These are phyloP conservation scores for Thaleichthys pacificus DNA, from an alignment of 2,797 vertebrate genomes.

Conservation along the genomic window DNA sequence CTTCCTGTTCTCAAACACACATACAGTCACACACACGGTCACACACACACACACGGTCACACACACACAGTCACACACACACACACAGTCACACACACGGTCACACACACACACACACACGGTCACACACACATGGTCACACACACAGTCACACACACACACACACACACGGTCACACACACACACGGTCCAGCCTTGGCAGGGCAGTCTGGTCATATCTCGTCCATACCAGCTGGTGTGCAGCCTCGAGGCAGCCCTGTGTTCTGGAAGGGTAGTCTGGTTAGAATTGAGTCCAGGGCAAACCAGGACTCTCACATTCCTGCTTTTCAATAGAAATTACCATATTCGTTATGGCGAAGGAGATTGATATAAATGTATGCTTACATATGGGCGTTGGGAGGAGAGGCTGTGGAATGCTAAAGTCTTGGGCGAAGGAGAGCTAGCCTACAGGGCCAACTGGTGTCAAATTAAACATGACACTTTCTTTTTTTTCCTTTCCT, in stretches of 20 bases:
- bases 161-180: neutral
- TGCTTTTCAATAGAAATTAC: constrained; percentile 65
- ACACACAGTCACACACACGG: constrained; percentile 18
- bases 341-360: constrained; percentile 53
- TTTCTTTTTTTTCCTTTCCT: constrained; percentile 25
- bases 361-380: constrained; percentile 57
- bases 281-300: constrained; percentile 64
- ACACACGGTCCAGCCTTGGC: constrained; percentile 50
- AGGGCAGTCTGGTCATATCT: constrained; percentile 45
- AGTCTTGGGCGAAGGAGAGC: constrained; percentile 48
- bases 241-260: constrained; percentile 56
- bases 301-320: constrained; percentile 63
- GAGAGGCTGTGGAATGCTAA: constrained; percentile 43
- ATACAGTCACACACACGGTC: neutral
- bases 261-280: constrained; percentile 49
- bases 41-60: neutral
- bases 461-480: constrained; percentile 58
- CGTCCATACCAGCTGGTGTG: constrained; percentile 59
- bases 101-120: constrained; percentile 8
- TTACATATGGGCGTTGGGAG: constrained; percentile 50
- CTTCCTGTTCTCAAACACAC: constrained; percentile 43
- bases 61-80: neutral
- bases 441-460: constrained; percentile 38
- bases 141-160: neutral
- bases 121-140: constrained; percentile 17